A percentile compares a stretch with the other conserved stretches of the same genome.
phyloP scores from a whole-genome alignment of 1,140 invertebrate species.

The Bradysia coprophila region DNA sequence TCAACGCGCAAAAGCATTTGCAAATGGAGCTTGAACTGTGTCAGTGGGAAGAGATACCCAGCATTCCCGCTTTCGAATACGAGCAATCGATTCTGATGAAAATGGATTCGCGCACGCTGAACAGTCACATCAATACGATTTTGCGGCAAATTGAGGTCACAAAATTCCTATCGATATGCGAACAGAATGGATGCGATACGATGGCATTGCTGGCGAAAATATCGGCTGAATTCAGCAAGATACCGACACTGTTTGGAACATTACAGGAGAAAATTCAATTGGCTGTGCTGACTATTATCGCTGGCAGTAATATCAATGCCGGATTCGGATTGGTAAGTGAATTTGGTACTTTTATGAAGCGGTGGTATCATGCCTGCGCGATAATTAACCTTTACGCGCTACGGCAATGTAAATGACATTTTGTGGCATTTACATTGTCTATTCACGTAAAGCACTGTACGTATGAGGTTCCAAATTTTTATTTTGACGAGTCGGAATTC shows the following conservation, averaged over 20 bases:
- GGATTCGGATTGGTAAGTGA: slow-evolving; percentile 49
- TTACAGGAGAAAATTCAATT: slow-evolving; percentile 41
- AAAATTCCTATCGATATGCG: slow-evolving; percentile 41
- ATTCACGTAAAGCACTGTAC: too few relatives aligned
- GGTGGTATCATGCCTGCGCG: too few relatives aligned
- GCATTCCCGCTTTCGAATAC: slow-evolving; percentile 23
- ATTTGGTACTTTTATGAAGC: too few relatives aligned
- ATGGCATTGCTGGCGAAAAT: slow-evolving; percentile 19
- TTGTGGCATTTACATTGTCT: too few relatives aligned
- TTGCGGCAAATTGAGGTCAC: slow-evolving; percentile 44
- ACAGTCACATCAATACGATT: slow-evolving; percentile 50
- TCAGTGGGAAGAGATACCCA: slow-evolving; percentile 19
- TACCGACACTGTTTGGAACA: slow-evolving; percentile 46
- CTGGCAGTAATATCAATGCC: slow-evolving; percentile 39
- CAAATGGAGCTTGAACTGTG: slow-evolving; percentile 21
- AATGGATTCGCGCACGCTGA: slow-evolving; percentile 41
- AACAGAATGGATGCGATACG: slow-evolving; percentile 26
- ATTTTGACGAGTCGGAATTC: too few relatives aligned
- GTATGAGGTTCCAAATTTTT: too few relatives aligned
- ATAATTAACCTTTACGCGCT: too few relatives aligned
- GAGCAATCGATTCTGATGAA: slow-evolving; percentile 35
- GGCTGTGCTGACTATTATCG: slow-evolving; percentile 39
- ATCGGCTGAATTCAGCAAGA: slow-evolving; percentile 5
- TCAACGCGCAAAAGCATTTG: slow-evolving; percentile 40
- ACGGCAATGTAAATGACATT: too few relatives aligned